Evolutionary conservation across 2,888 invertebrate genomes (phyloP).

Genomic region (Anorthoa munda): DNA sequence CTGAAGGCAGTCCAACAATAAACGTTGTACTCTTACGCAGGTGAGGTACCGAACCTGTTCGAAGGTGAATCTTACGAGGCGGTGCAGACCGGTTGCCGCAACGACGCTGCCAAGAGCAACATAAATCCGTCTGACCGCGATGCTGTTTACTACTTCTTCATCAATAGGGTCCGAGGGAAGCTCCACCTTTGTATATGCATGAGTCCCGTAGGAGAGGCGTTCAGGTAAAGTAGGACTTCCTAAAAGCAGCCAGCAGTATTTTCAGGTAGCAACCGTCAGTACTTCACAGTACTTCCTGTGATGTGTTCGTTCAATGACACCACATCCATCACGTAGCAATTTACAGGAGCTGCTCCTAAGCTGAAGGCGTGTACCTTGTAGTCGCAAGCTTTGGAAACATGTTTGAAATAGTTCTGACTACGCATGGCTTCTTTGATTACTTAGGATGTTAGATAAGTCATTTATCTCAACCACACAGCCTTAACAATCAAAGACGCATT

Average conservation of each 20-base stretch:
- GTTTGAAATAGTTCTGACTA: too few relatives aligned
- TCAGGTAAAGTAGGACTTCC: conserved; percentile 88
- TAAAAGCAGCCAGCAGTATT: not conserved
- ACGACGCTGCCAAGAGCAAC: conserved; percentile 93
- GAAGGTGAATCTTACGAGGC: conserved; percentile 96
- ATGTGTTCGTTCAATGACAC: not conserved
- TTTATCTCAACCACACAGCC: too few relatives aligned
- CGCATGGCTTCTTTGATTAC: not conserved
- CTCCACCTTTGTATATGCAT: conserved; percentile 97
- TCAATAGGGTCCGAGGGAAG: conserved; percentile 95
- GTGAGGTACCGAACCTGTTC: conserved; percentile 97
- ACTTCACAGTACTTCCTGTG: too few relatives aligned
- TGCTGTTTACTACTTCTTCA: conserved; percentile 96
- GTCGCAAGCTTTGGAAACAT: too few relatives aligned
- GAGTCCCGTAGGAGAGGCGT: conserved; percentile 97
- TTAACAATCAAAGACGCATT: not conserved
- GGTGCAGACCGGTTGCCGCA: conserved; percentile 94
- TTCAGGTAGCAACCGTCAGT: too few relatives aligned
- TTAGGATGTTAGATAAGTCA: not conserved
- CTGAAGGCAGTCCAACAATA: not conserved
- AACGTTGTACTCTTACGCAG: conserved; percentile 76
- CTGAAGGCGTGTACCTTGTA: not conserved
- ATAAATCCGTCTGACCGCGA: conserved; percentile 93
- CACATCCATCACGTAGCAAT: not conserved
- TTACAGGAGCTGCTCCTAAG: too few relatives aligned